Conservation (phyloP, 2,113 vertebrate genomes). For the Motacilla tschutschensis region DNA sequence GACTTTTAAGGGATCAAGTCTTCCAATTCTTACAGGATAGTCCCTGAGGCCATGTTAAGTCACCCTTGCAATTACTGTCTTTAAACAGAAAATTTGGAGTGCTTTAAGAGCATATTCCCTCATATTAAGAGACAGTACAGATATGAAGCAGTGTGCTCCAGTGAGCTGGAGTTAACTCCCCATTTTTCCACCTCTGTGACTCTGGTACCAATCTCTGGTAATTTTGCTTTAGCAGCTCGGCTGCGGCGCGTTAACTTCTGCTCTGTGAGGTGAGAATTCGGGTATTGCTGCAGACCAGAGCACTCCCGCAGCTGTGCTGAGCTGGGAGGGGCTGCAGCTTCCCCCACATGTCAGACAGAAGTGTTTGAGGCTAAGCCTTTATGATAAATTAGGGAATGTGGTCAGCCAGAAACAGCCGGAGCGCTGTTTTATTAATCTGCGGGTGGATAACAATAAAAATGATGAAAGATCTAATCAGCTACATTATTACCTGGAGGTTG, state of each 20-base stretch:
- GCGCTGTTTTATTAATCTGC: conserved; percentile 59
- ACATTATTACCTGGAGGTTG: conserved; percentile 40
- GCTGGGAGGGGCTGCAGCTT: conserved; percentile 38
- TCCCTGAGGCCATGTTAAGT: conserved; percentile 39
- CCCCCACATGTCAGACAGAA: not conserved
- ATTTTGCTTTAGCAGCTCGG: conserved; percentile 35
- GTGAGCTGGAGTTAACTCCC: conserved; percentile 61
- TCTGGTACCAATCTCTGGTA: conserved; percentile 47
- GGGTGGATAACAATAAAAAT: conserved; percentile 64
- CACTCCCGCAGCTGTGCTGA: not conserved
- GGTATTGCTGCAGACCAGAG: not conserved
- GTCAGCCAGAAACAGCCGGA: conserved; percentile 53
- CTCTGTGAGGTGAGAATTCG: conserved; percentile 8
- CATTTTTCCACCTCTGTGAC: conserved; percentile 42
- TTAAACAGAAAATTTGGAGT: conserved; percentile 53
- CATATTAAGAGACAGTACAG: conserved; percentile 27
- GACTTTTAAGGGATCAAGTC: conserved; percentile 29
- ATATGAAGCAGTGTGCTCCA: conserved; percentile 44
- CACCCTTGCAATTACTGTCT: conserved; percentile 57
- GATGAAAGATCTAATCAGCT: conserved; percentile 62
- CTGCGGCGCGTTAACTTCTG: conserved; percentile 25
- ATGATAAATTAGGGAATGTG: conserved; percentile 58
- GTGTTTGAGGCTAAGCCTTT: conserved; percentile 39
- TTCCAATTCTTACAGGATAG: conserved; percentile 16
- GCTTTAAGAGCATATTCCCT: conserved; percentile 52